phyloP scores from a whole-genome alignment of 2,797 vertebrate species.

The Ciconia nigra region DNA sequence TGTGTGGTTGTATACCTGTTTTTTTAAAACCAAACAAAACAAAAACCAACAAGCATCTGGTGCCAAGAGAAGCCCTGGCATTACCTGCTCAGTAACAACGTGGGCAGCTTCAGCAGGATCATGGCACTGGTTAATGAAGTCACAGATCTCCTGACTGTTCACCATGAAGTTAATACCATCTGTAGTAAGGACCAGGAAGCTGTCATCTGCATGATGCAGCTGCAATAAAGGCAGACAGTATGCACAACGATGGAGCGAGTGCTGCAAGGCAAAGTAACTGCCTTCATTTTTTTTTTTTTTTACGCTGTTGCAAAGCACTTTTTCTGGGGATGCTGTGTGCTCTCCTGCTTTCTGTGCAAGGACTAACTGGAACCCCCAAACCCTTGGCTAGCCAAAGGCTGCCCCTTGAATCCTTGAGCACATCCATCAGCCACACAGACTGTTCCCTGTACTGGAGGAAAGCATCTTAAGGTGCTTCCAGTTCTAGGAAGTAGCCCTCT shows the following conservation, averaged over 20 bases:
- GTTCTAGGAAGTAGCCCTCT: not conserved
- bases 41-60: not conserved
- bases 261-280: not conserved
- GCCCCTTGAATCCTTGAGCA: not conserved
- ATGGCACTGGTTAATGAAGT: conserved; percentile 91
- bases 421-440: not conserved
- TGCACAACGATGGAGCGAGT: accelerated
- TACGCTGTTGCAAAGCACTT: not conserved
- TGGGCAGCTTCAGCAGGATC: conserved; percentile 93
- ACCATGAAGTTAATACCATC: conserved; percentile 98
- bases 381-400: not conserved
- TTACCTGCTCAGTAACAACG: conserved; percentile 92
- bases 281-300: too few species aligned
- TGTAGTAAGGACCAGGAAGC: conserved; percentile 94
- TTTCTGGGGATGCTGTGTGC: not conserved
- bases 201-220: conserved; percentile 88
- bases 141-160: conserved; percentile 97
- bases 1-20: accelerated
- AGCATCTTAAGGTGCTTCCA: not conserved
- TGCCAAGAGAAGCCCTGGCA: not conserved
- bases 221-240: conserved; percentile 47
- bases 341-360: not conserved
- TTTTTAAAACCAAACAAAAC: not conserved
- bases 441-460: not conserved
- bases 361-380: not conserved